Conservation (phyloP, 37 sponge, comb jelly and placozoan genomes). For the Chondrilla cf. caribensis region DNA sequence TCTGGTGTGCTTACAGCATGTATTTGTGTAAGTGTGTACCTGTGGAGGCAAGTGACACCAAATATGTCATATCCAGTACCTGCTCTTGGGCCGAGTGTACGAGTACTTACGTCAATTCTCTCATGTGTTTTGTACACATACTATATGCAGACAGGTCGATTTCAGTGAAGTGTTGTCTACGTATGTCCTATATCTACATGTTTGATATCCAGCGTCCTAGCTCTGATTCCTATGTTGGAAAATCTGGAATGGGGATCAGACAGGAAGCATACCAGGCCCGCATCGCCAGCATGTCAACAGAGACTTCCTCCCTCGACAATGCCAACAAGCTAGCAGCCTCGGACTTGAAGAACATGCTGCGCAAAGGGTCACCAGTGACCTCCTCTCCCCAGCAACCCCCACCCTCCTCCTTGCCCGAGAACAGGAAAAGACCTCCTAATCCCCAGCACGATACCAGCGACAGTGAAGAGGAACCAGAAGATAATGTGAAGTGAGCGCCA, state of each 20-base stretch:
- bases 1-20: no score
- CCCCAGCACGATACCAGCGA: neutral
- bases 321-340: conserved; percentile 62
- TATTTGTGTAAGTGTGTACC: no score
- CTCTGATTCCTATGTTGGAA: no score
- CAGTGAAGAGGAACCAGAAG: conserved; percentile 52
- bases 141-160: no score
- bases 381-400: neutral
- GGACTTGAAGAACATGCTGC: conserved; percentile 36
- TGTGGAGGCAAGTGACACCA: no score
- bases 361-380: neutral
- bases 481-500: conserved; percentile 26
- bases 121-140: no score
- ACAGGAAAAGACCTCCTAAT: neutral
- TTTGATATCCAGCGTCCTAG: no score
- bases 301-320: neutral
- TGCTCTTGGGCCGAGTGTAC: no score
- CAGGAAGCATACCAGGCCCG: conserved; percentile 76
- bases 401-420: neutral
- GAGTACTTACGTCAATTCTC: no score
- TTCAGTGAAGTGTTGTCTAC: no score
- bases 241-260: conserved; percentile 13
- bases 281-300: conserved; percentile 19
- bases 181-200: no score
- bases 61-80: no score